Evolutionary conservation across 2,113 vertebrate species (phyloP).

Genomic region (Xiphophorus couchianus): DNA sequence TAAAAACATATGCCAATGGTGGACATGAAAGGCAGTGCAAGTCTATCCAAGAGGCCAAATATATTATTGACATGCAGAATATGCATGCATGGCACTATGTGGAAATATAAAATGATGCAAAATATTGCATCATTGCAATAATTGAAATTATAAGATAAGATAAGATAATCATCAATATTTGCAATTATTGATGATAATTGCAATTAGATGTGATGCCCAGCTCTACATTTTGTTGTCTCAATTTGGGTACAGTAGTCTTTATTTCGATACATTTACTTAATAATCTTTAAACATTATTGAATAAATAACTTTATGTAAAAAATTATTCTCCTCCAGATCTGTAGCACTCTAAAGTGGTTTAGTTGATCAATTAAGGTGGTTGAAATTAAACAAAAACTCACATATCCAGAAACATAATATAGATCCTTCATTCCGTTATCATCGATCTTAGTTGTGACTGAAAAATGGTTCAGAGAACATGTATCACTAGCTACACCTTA

Average conservation of each 20-base stretch:
- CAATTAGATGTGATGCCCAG: background rate
- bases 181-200: no score
- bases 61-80: background rate
- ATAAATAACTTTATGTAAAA: no score
- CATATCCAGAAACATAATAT: background rate
- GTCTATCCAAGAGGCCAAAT: no score
- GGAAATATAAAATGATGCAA: background rate
- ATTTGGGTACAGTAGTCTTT: no score
- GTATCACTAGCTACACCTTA: no score
- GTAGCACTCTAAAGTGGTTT: no score
- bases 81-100: background rate
- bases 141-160: no score
- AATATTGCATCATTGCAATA: no score
- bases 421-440: constrained; percentile 6
- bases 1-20: background rate
- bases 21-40: background rate
- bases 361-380: background rate
- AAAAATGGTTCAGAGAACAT: background rate
- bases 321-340: no score
- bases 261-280: no score
- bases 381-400: background rate
- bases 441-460: background rate
- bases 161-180: no score
- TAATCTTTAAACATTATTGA: no score
- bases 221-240: background rate